Evolutionary conservation across 2,888 invertebrate genomes (phyloP).

Genomic region (Thalpophila matura): DNA sequence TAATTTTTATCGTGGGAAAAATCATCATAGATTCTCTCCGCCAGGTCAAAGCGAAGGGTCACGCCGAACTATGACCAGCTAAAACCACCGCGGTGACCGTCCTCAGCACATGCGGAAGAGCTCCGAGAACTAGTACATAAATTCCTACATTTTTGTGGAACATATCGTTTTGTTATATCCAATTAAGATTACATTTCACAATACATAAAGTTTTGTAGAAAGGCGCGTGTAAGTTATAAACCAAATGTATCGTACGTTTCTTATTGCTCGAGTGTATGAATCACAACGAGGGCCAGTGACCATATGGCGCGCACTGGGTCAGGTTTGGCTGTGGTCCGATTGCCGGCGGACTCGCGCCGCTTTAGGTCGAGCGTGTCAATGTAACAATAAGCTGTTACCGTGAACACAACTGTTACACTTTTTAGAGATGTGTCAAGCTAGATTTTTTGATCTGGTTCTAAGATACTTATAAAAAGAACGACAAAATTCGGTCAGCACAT

Average conservation of each 20-base stretch:
- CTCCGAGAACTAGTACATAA: no score
- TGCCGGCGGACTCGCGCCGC: constrained; percentile 21
- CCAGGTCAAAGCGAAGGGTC: no score
- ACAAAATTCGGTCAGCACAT: no score
- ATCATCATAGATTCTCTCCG: no score
- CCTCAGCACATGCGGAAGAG: no score
- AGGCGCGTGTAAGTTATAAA: constrained; percentile 8
- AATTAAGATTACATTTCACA: background rate
- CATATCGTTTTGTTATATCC: no score
- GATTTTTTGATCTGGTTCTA: background rate
- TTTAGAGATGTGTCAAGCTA: background rate
- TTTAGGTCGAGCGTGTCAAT: constrained; percentile 12
- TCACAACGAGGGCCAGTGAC: constrained; percentile 72
- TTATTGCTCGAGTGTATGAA: constrained; percentile 43
- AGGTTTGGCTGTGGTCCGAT: constrained; percentile 39
- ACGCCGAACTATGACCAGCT: no score
- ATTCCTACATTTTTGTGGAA: no score
- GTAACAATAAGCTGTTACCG: constrained; percentile 18
- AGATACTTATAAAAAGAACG: no score
- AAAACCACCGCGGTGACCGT: no score
- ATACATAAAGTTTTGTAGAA: constrained; percentile 12
- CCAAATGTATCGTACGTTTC: constrained; percentile 19
- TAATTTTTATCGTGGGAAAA: no score
- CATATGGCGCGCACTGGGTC: constrained; percentile 75
- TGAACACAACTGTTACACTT: background rate